Evolutionary conservation across 1,140 invertebrate species (phyloP).

Genomic region (Eupeodes corollae): DNA sequence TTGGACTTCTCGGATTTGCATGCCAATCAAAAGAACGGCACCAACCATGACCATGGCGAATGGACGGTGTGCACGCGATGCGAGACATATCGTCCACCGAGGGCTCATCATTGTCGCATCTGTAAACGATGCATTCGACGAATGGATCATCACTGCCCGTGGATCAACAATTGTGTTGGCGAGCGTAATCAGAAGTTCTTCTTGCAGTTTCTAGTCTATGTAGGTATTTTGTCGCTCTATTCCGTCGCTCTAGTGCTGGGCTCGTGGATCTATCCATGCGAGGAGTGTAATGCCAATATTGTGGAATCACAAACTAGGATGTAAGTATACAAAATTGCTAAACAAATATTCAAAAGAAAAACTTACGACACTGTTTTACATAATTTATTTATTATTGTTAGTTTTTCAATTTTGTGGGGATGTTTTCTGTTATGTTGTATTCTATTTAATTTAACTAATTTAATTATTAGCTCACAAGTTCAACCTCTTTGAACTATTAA

Average conservation of each 20-base stretch:
- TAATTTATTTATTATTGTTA: too few species aligned
- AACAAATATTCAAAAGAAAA: neutral
- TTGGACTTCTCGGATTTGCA: conserved; percentile 81
- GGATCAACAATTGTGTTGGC: conserved; percentile 91
- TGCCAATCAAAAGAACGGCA: conserved; percentile 41
- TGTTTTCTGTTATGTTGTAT: neutral
- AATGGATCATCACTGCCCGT: conserved; percentile 83
- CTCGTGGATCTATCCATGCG: conserved; percentile 66
- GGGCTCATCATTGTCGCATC: conserved; percentile 81
- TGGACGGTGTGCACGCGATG: conserved; percentile 81
- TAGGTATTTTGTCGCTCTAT: conserved; percentile 54
- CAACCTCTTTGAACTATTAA: too few species aligned
- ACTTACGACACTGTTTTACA: neutral
- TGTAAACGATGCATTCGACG: conserved; percentile 74
- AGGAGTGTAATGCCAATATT: conserved; percentile 54
- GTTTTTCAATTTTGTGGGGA: neutral
- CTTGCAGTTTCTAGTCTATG: conserved; percentile 81
- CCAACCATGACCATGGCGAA: conserved; percentile 53
- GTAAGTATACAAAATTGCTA: conserved; percentile 43
- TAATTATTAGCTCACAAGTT: too few species aligned
- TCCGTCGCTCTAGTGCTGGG: conserved; percentile 58
- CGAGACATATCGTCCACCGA: conserved; percentile 70
- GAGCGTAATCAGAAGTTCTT: conserved; percentile 92
- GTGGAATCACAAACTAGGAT: conserved; percentile 61
- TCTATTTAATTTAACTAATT: neutral